Percentiles rank a stretch among this genome's conserved stretches.
phyloP scores from a whole-genome alignment of 2,797 vertebrate genomes.

The Eidolon dupreanum region DNA sequence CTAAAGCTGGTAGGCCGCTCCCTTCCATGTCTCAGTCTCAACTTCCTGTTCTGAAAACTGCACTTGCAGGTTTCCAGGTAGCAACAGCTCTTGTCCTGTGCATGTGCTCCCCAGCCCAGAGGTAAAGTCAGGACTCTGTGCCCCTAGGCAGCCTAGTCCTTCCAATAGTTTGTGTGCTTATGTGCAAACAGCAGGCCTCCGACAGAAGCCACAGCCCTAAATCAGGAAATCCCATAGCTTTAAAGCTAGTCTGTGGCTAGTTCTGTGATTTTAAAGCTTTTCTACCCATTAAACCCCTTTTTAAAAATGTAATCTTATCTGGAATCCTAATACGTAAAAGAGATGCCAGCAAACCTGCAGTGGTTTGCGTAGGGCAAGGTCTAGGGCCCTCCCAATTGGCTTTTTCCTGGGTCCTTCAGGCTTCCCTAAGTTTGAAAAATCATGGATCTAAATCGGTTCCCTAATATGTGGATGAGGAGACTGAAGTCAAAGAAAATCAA shows the following conservation, averaged over 20 bases:
- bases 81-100: neutral
- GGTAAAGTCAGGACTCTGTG: neutral
- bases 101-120: neutral
- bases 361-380: neutral
- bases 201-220: neutral
- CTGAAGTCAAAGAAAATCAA: neutral
- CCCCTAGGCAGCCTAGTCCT: neutral
- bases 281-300: neutral
- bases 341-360: neutral
- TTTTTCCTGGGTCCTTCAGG: neutral
- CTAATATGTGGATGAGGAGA: neutral
- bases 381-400: neutral
- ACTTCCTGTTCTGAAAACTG: neutral
- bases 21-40: neutral
- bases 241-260: neutral
- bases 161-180: neutral
- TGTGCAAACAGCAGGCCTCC: neutral
- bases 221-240: neutral
- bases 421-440: neutral
- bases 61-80: neutral
- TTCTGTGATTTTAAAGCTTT: neutral
- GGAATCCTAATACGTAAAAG: neutral
- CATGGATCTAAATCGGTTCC: neutral
- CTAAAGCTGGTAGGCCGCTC: conserved; percentile 93
- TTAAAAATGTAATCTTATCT: neutral